Evolutionary conservation across 2,888 invertebrate species (phyloP).

Genomic region (Nephrotoma flavescens): DNA sequence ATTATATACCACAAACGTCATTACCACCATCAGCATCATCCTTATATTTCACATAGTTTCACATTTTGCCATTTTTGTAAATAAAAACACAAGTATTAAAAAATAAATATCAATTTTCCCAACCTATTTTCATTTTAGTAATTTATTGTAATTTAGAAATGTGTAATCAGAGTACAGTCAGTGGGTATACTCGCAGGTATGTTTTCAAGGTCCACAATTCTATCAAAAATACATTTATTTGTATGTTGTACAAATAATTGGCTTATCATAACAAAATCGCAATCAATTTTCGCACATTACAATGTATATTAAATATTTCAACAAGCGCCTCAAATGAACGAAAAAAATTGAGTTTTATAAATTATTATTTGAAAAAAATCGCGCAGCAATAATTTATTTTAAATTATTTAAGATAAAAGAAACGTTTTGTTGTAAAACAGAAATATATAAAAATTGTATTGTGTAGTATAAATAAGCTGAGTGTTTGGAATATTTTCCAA

Average conservation of each 20-base stretch:
- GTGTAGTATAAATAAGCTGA: background rate
- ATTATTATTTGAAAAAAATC: background rate
- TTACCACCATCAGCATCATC: background rate
- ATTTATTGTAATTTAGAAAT: too few relatives aligned
- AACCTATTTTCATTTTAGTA: background rate
- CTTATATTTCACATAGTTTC: background rate
- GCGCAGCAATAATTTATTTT: background rate
- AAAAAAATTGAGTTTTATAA: background rate
- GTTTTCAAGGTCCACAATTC: background rate
- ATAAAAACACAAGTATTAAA: background rate
- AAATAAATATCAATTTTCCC: background rate
- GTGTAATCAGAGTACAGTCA: too few relatives aligned
- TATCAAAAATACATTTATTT: background rate
- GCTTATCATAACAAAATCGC: background rate
- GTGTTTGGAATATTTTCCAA: too few relatives aligned
- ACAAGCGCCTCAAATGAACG: background rate
- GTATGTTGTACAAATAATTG: background rate
- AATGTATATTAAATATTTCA: background rate
- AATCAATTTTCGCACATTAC: background rate
- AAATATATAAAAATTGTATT: background rate
- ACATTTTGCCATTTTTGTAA: background rate
- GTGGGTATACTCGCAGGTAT: too few relatives aligned
- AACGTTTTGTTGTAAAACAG: background rate
- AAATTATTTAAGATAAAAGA: background rate
- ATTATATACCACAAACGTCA: background rate